Base-by-base conservation (phyloP, 2,113 vertebrate genomes). In the Halcyon senegalensis region DNA sequence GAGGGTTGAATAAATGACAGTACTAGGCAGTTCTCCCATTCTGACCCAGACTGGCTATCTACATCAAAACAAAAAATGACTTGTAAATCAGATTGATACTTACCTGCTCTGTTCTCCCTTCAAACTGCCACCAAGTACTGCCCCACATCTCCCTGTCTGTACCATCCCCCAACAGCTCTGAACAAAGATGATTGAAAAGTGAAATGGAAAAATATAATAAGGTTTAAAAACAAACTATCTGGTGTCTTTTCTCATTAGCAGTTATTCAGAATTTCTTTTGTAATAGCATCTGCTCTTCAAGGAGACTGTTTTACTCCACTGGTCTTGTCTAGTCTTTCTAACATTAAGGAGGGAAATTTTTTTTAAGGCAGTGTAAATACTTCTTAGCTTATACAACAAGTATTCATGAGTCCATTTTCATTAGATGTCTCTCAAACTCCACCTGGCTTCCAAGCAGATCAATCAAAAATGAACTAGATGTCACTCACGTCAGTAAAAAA, bases 381-480 rank as follows among this genome's bases (percentile, higher is more conserved):
- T 80, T 84, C 39, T 84, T 76, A 82, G 41, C 15, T 94, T 93
- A 85, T 56, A 48, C 72, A 89, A 78, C 21, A 91, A 72, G 39
- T 89, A 78, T 82, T 62, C 72, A 75, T 81, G 8, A 92, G 86
- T 37, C 35, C 3, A 56, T 72, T 91, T 74, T 82, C 92, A 88
- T 75, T 64, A 94, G 56, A 37, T 44, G 18, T 53, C 76, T 92
- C 53, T 93, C 73, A 93, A 81, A 89, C 33, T 86, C 56, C 27
- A 92, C 64, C 33, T 74, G 60, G 33, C 30, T 88, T 90, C 64
- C 33, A 68, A 84, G 63, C 4, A 70, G 39, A 93, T 90, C 79
- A 96, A 82, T 87, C 59, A 90, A 81, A 94, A 95, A 74, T 78
- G 20, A 94, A 93, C 67, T 60, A 78, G 30, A 63, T 68, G 64